Evolutionary conservation across 2,113 vertebrate species (phyloP), one percentile per base, ranked within the genome.

Genomic region (Laticauda laticaudata): DNA sequence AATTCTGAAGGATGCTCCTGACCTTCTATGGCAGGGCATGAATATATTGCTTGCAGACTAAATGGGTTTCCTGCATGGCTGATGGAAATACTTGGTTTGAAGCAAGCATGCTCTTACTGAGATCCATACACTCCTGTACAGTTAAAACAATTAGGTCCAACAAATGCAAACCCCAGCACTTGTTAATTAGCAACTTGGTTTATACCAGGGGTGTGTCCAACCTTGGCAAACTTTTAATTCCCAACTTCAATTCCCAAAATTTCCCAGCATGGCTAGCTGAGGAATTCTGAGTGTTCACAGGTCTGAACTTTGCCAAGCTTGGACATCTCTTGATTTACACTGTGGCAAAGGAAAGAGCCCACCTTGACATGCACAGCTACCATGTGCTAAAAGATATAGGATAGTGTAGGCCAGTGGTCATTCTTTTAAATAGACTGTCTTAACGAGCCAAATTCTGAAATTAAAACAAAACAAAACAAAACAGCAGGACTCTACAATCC

Each of bases 81-180:
- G 90, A 56, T 0, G 0, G 87, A 29, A 90, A 48, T 51, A 10
- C 88, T 64, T 3, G 0, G 21, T 51, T 10, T 23, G 39, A 43
- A 81, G 86, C 0, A 86, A 0, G 90, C 11, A 93, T 0, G 20
- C 24, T 51, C 91, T 92, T 91, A 43, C 26, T 0, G 0, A 94
- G 87, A 94, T 92, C 94, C 15, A 18, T 90, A 92, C 24, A n/a
- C 24, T 89, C 90, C 92, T 94, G 0, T 92, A 95, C 96, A 97
- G 96, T 75, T 64, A 61, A 15, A 93, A 93, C 89, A 34, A 20
- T 51, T 94, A 91, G 88, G 86, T 55, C 95, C 95, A 92, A 96
- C 94, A 21, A 93, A 95, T 11, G 1, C 10, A n/a, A 23, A 34
- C 24, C 7, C 85, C 92, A 92, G 75, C 90, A 61, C 69, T 26